A percentile compares a stretch with the other conserved stretches of the same genome.
Evolutionary conservation across 2,797 vertebrate genomes (phyloP).

Genomic region (Carapus acus): DNA sequence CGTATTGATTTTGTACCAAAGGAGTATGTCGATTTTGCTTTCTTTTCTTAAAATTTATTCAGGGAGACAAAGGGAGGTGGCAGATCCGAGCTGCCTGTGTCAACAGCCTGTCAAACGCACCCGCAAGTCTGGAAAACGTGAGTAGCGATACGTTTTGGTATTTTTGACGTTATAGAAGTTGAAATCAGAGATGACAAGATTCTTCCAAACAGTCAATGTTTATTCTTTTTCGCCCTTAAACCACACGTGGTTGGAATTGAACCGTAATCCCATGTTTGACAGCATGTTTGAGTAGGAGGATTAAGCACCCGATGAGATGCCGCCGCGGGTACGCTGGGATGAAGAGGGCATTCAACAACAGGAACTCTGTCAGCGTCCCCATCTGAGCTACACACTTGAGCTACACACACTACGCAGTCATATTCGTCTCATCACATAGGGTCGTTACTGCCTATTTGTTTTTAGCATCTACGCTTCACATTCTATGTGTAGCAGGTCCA

Average conservation of each 20-base stretch:
- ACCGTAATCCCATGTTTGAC: slow-evolving; percentile 7
- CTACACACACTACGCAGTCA: not conserved
- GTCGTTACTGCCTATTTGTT: slow-evolving; percentile 12
- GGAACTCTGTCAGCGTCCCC: slow-evolving; percentile 29
- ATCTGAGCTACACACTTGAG: slow-evolving; percentile 30
- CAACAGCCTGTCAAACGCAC: not conserved
- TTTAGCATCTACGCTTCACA: not conserved
- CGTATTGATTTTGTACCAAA: too few species aligned
- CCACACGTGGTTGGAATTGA: too few species aligned
- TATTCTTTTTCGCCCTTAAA: not conserved
- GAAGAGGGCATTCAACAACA: not conserved
- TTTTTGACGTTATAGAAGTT: too few species aligned
- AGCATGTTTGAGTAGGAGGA: not conserved
- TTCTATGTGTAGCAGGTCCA: too few species aligned
- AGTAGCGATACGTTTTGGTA: slow-evolving; percentile 17
- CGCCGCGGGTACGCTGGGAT: not conserved
- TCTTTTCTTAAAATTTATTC: not conserved
- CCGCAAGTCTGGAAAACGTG: slow-evolving; percentile 2
- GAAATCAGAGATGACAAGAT: too few species aligned
- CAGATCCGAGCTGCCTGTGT: slow-evolving; percentile 12
- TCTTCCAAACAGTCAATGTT: not conserved
- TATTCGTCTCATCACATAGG: not conserved
- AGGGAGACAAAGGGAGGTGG: slow-evolving; percentile 1
- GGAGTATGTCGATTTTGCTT: too few species aligned
- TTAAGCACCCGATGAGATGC: slow-evolving; percentile 12